A percentile compares a stretch with the other conserved stretches of the same genome.
Conservation (phyloP, 1,140 invertebrate species). For the Drosophila baimaii region DNA sequence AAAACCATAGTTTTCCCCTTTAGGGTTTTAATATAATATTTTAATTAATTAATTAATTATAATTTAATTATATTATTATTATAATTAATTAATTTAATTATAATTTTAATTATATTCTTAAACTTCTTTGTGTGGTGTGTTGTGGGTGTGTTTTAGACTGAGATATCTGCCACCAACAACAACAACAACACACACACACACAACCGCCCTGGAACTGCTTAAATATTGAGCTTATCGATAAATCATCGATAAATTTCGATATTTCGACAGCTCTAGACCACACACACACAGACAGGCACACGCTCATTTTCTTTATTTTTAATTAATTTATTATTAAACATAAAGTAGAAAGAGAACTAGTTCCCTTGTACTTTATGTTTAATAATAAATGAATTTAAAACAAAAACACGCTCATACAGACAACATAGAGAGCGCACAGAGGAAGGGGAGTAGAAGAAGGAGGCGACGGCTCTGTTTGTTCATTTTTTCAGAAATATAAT, state of each 20-base stretch:
- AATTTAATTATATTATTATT: slow-evolving; percentile 26
- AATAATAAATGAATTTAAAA: too few relatives aligned
- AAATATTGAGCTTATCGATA: too few relatives aligned
- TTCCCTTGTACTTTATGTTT: too few relatives aligned
- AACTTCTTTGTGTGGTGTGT: slow-evolving; percentile 28
- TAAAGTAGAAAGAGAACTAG: too few relatives aligned
- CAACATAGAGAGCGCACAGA: slow-evolving; percentile 14
- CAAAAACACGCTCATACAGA: slow-evolving; percentile 4
- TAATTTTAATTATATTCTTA: slow-evolving; percentile 30
- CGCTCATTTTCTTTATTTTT: too few relatives aligned
- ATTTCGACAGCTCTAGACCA: background rate
- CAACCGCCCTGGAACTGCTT: background rate
- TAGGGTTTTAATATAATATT: too few relatives aligned
- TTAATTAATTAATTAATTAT: too few relatives aligned
- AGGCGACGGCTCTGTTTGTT: slow-evolving; percentile 54
- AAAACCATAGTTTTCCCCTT: slow-evolving; percentile 20
- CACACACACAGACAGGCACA: slow-evolving; percentile 24
- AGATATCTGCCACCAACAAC: slow-evolving; percentile 66
- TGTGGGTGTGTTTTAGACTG: slow-evolving; percentile 61
- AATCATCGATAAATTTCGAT: background rate
- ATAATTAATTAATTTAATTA: too few relatives aligned
- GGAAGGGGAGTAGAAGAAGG: slow-evolving; percentile 1
- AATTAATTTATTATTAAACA: too few relatives aligned
- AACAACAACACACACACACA: slow-evolving; percentile 32
- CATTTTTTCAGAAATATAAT: slow-evolving; percentile 53